Conservation (phyloP, 2,888 invertebrate species). For the Drosophila peninsularis region DNA sequence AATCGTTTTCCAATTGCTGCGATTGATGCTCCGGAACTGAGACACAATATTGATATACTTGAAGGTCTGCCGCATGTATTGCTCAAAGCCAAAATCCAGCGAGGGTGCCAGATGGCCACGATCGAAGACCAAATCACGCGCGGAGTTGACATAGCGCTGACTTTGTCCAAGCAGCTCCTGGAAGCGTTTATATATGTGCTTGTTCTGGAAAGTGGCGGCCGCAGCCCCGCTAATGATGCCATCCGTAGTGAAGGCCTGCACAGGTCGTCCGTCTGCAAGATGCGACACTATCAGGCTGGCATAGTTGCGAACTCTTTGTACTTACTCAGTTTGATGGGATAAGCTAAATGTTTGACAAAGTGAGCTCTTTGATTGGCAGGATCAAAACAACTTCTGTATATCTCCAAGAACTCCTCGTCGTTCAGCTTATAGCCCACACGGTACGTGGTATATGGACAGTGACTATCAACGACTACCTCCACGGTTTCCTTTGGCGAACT, state of each 20-base stretch:
- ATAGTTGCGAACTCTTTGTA: background rate
- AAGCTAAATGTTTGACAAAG: conserved; percentile 39
- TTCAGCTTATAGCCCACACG: conserved; percentile 46
- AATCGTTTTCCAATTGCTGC: conserved; percentile 86
- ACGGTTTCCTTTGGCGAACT: conserved; percentile 1
- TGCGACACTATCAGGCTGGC: background rate
- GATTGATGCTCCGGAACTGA: conserved; percentile 86
- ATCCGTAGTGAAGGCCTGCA: conserved; percentile 40
- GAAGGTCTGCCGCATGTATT: conserved; percentile 85
- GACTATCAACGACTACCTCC: conserved; percentile 5
- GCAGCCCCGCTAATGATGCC: conserved; percentile 30
- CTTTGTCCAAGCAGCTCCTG: conserved; percentile 24
- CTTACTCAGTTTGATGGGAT: conserved; percentile 41
- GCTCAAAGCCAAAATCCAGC: conserved; percentile 85
- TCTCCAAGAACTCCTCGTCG: conserved; percentile 44
- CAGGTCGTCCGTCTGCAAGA: conserved; percentile 17
- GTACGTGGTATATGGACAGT: conserved; percentile 34
- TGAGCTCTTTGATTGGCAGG: background rate
- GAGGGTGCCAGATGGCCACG: conserved; percentile 86
- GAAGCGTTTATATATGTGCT: conserved; percentile 45
- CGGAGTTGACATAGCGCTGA: conserved; percentile 28
- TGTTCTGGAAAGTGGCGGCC: conserved; percentile 36
- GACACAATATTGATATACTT: conserved; percentile 85
- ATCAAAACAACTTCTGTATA: conserved; percentile 61
- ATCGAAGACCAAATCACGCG: conserved; percentile 63